A percentile compares a stretch with the other conserved stretches of the same genome.
These are phyloP conservation scores for Gerris buenoi DNA, from an alignment of 1,140 invertebrate species.

Conservation along the genomic window DNA sequence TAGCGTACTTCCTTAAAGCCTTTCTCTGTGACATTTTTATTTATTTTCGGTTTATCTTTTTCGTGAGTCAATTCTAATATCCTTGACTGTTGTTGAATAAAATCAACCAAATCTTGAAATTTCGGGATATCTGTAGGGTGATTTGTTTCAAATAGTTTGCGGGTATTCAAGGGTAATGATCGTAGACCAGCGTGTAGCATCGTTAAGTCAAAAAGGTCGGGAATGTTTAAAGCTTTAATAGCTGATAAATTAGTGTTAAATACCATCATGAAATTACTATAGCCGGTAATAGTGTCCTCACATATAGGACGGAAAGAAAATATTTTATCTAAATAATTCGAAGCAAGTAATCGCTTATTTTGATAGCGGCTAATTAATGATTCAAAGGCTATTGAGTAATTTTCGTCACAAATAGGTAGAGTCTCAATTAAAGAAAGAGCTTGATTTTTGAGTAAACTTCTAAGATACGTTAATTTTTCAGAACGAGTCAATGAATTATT, in stretches of 20 bases:
- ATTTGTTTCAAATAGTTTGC: neutral
- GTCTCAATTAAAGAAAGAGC: neutral
- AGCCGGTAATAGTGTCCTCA: neutral
- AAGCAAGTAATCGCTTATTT: neutral
- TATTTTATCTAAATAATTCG: neutral
- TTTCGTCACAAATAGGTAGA: neutral
- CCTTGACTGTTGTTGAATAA: neutral
- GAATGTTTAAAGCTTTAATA: neutral
- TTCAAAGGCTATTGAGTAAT: neutral
- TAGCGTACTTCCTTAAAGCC: neutral
- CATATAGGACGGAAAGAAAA: neutral
- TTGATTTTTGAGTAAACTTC: neutral
- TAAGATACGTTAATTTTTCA: neutral
- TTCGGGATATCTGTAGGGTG: neutral
- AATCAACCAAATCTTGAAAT: neutral
- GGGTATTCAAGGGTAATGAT: neutral
- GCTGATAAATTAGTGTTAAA: neutral
- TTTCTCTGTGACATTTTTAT: neutral
- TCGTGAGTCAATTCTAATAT: neutral
- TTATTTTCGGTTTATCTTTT: neutral
- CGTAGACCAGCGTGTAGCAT: neutral
- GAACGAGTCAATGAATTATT: neutral
- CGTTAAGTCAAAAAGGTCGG: neutral
- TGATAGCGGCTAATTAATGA: neutral
- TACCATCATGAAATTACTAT: neutral